Conservation (phyloP, 1,140 invertebrate species). For the Bathynomus jamesi region DNA sequence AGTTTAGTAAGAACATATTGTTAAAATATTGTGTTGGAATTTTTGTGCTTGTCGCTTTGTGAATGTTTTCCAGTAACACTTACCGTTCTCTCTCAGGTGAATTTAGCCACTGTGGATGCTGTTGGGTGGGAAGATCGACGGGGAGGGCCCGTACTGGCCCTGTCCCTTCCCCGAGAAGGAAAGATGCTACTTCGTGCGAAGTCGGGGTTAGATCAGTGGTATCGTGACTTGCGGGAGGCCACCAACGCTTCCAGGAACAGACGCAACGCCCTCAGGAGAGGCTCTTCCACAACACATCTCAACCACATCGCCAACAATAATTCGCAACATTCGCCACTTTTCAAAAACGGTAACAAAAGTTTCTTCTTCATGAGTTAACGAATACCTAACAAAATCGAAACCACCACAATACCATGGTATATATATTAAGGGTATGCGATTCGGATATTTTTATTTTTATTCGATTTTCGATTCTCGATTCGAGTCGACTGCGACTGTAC, state of each 20-base stretch:
- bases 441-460: too few species aligned
- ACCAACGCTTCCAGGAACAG: conserved; percentile 33
- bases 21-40: too few species aligned
- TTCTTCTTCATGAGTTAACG: too few species aligned
- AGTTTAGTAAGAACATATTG: too few species aligned
- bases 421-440: too few species aligned
- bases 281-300: conserved; percentile 43
- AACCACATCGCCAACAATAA: conserved; percentile 52
- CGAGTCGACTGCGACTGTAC: too few species aligned
- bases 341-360: background rate
- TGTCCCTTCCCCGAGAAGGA: conserved; percentile 50
- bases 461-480: too few species aligned
- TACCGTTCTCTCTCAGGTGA: conserved; percentile 50
- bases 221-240: conserved; percentile 30
- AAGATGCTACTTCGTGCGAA: conserved; percentile 50
- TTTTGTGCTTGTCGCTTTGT: too few species aligned
- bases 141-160: conserved; percentile 45
- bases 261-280: conserved; percentile 27
- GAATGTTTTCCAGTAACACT: too few species aligned
- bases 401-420: too few species aligned
- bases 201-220: conserved; percentile 35
- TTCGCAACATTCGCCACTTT: background rate
- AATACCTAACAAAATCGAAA: too few species aligned
- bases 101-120: conserved; percentile 56
- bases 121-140: conserved; percentile 58